phyloP scores from a whole-genome alignment of 2,888 invertebrate genomes.

The Synanthedon andrenaeformis region DNA sequence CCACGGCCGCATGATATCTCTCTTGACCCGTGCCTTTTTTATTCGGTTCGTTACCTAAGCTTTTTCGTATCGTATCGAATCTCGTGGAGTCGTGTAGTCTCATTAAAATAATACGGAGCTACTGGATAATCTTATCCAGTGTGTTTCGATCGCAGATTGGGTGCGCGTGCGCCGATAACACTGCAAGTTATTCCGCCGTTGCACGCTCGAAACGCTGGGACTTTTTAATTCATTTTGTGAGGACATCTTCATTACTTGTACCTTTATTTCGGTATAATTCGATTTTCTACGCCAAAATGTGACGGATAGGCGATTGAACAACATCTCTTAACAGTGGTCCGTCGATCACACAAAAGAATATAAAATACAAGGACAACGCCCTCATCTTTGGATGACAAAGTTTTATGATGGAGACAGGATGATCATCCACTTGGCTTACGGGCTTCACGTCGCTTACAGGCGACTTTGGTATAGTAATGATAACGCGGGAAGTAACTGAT shows the following conservation, averaged over 20 bases:
- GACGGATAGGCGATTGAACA: conserved; percentile 2
- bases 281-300: conserved; percentile 1
- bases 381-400: no score
- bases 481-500: no score
- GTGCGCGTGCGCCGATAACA: conserved; percentile 68
- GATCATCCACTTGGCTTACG: no score
- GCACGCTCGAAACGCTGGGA: conserved; percentile 55
- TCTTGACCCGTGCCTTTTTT: conserved; percentile 61
- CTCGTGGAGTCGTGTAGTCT: conserved; percentile 67
- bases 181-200: conserved; percentile 61
- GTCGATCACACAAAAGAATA: not conserved
- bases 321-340: conserved; percentile 6
- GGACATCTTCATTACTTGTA: conserved; percentile 66
- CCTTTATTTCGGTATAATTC: conserved; percentile 16
- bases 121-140: conserved; percentile 70
- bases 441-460: no score
- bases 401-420: no score
- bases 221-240: conserved; percentile 59
- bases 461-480: no score
- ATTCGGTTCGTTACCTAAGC: conserved; percentile 65
- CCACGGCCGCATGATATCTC: conserved; percentile 54
- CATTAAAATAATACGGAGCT: conserved; percentile 71
- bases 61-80: conserved; percentile 62
- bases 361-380: no score
- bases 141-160: conserved; percentile 68